These are phyloP conservation scores for Xiphophorus hellerii DNA, from an alignment of 2,113 vertebrate genomes.

Conservation along the genomic window DNA sequence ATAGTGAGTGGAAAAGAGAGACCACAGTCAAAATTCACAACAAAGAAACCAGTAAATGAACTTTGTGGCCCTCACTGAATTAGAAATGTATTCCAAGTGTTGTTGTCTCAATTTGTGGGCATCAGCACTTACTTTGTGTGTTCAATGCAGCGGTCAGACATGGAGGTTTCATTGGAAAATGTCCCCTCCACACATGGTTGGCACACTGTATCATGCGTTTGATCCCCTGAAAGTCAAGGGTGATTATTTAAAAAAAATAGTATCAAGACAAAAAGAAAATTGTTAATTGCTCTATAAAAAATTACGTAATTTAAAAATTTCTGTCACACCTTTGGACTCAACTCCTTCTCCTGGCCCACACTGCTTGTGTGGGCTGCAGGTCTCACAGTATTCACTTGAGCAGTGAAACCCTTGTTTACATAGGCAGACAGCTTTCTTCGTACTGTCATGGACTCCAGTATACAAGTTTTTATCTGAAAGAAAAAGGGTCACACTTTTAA, in stretches of 20 bases:
- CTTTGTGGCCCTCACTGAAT: no score
- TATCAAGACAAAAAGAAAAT: not conserved
- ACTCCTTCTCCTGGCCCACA: conserved; percentile 56
- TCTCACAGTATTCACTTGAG: conserved; percentile 8
- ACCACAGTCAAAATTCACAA: no score
- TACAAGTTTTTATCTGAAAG: conserved; percentile 70
- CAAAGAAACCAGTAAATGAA: no score
- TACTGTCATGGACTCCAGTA: accelerated
- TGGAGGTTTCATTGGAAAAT: conserved; percentile 45
- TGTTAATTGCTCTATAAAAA: no score
- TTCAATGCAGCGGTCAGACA: conserved; percentile 15
- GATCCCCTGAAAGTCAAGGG: conserved; percentile 42
- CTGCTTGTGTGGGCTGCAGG: conserved; percentile 47
- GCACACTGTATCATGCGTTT: conserved; percentile 60
- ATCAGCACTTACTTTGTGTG: conserved; percentile 66
- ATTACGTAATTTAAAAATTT: not conserved
- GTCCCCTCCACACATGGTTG: conserved; percentile 42
- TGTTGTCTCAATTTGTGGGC: no score
- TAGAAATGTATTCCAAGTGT: no score
- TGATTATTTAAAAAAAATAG: not conserved
- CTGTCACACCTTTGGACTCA: conserved; percentile 32
- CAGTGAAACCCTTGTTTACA: conserved; percentile 72
- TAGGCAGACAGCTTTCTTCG: not conserved
- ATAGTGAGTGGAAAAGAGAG: no score
- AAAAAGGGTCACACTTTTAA: not conserved